Evolutionary conservation across 2,113 vertebrate genomes (phyloP).

Genomic region (Porphyrio hochstetteri): DNA sequence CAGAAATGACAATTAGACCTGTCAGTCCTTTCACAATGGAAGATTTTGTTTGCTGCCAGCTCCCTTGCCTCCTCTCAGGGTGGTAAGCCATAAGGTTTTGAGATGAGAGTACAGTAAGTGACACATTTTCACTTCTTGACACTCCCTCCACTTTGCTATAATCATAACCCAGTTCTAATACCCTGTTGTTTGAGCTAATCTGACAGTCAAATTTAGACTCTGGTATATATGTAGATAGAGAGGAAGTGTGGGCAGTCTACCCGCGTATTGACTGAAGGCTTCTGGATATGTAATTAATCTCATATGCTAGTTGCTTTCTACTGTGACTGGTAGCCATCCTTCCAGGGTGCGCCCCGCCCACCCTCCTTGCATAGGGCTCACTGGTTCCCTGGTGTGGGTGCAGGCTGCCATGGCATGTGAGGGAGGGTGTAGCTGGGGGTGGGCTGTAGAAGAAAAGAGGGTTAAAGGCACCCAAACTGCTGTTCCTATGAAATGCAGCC

Average conservation of each 20-base stretch:
- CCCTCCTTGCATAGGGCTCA: too few relatives aligned
- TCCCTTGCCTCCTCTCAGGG: not conserved
- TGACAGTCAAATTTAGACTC: not conserved
- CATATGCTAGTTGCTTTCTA: not conserved
- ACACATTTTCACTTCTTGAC: not conserved
- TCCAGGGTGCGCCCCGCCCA: too few relatives aligned
- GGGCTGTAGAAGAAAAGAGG: not conserved
- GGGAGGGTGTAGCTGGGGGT: not conserved
- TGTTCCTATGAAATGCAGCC: not conserved
- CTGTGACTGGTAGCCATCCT: fast-evolving
- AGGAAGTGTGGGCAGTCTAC: not conserved
- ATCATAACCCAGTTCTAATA: not conserved
- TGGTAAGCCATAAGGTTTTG: not conserved
- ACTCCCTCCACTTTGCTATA: not conserved
- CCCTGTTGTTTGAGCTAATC: not conserved
- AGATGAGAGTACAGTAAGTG: not conserved
- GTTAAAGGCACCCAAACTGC: not conserved
- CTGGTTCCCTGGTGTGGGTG: not conserved
- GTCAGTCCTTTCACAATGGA: not conserved
- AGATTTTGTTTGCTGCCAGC: not conserved
- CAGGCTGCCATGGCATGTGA: fast-evolving
- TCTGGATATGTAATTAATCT: not conserved
- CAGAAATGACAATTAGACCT: not conserved
- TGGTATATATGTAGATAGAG: not conserved
- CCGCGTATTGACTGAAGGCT: not conserved